phyloP scores from a whole-genome alignment of 2,888 invertebrate genomes.

The Scaptomyza tumidula region DNA sequence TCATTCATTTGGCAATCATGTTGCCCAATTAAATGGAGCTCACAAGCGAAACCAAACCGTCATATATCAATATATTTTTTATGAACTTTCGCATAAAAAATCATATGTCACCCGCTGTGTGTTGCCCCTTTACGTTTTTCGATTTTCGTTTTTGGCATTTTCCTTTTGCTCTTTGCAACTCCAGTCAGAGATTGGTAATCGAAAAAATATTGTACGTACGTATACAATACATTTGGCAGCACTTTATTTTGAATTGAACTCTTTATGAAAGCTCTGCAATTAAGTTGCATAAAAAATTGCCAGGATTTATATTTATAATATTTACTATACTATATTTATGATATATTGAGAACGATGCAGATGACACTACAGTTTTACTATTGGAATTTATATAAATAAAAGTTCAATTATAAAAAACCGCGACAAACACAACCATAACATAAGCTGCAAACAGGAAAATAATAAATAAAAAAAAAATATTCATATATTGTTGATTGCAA shows the following conservation, averaged over 20 bases:
- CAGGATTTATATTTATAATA: constrained; percentile 31
- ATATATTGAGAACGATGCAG: constrained; percentile 26
- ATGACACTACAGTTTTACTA: constrained; percentile 29
- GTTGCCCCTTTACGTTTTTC: neutral
- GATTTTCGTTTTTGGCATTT: neutral
- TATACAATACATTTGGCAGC: constrained; percentile 8
- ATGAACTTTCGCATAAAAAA: constrained; percentile 28
- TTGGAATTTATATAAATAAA: neutral
- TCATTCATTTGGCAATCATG: constrained; percentile 75
- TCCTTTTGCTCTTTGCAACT: constrained; percentile 6
- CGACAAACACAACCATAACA: constrained; percentile 11
- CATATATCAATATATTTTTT: constrained; percentile 44
- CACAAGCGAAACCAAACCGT: constrained; percentile 22
- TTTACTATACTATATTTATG: constrained; percentile 3
- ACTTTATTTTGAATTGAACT: constrained; percentile 60
- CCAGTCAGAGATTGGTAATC: constrained; percentile 32
- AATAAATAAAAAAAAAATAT: neutral
- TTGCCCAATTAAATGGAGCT: constrained; percentile 68
- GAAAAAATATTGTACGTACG: constrained; percentile 30
- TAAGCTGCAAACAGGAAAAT: constrained; percentile 30
- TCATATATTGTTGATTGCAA: constrained; percentile 31
- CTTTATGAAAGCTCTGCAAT: constrained; percentile 55
- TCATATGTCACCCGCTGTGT: constrained; percentile 24
- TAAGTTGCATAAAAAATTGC: constrained; percentile 35
- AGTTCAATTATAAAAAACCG: constrained; percentile 24